These are phyloP conservation scores for Danio tinwini DNA, from an alignment of 2,797 vertebrate genomes.

Conservation along the genomic window DNA sequence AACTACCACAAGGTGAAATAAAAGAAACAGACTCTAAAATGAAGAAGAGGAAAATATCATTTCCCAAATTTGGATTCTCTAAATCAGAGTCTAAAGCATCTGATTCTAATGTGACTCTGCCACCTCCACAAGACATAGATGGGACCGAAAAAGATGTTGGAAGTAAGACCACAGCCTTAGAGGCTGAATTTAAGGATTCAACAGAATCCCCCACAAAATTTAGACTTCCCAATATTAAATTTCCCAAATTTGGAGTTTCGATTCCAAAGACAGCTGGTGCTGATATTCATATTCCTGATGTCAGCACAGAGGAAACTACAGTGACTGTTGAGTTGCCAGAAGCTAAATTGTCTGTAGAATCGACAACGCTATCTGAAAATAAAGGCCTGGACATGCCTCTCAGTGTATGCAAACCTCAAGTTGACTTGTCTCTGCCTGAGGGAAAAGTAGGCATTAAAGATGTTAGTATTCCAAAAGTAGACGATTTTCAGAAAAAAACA, in stretches of 20 bases:
- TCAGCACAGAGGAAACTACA: conserved; percentile 17
- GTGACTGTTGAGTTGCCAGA: conserved; percentile 65
- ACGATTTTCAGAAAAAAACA: conserved; percentile 25
- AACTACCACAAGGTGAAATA: conserved; percentile 1
- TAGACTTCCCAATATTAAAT: conserved; percentile 55
- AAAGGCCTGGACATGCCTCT: conserved; percentile 42
- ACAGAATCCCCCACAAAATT: conserved; percentile 59
- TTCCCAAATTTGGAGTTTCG: conserved; percentile 63
- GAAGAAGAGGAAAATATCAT: conserved; percentile 56
- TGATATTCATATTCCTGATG: accelerated
- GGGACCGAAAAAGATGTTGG: conserved; percentile 6
- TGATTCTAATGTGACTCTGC: conserved; percentile 50
- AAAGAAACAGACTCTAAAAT: background rate
- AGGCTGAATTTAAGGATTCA: conserved; percentile 45
- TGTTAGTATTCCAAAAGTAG: conserved; percentile 36
- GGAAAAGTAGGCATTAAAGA: conserved; percentile 35
- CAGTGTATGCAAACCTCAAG: conserved; percentile 42
- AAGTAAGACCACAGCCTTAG: conserved; percentile 33
- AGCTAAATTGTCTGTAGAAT: conserved; percentile 60
- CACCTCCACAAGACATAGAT: conserved; percentile 44
- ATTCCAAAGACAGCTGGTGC: conserved; percentile 25
- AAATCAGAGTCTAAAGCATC: conserved; percentile 58
- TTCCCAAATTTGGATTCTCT: conserved; percentile 63
- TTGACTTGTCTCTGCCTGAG: conserved; percentile 51
- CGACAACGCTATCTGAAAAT: conserved; percentile 58